These are phyloP conservation scores for Gallinago undulata DNA, from an alignment of 2,113 vertebrate species.

Conservation along the genomic window DNA sequence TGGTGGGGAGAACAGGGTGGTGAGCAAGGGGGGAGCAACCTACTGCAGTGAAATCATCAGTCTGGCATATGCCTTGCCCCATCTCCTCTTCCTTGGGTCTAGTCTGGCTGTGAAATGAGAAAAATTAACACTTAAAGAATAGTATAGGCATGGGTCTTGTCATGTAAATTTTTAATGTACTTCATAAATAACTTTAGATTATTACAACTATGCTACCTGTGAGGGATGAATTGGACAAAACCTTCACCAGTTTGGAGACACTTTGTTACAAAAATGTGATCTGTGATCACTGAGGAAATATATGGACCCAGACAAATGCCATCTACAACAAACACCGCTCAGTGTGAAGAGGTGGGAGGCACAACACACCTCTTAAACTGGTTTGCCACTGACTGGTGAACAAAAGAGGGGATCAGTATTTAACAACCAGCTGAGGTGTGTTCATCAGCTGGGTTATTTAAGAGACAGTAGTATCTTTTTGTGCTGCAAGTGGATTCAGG, in stretches of 20 bases:
- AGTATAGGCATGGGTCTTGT: background rate
- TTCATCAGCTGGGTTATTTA: background rate
- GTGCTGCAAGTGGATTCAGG: background rate
- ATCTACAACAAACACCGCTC: background rate
- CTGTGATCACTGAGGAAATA: background rate
- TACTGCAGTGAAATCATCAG: background rate
- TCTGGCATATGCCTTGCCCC: background rate
- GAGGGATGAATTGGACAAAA: background rate
- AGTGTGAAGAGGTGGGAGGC: background rate
- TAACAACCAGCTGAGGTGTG: background rate
- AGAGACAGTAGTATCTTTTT: background rate
- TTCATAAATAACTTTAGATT: background rate
- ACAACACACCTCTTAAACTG: background rate
- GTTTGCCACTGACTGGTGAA: background rate
- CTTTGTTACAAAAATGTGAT: background rate
- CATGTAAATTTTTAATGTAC: background rate
- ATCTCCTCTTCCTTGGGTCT: background rate
- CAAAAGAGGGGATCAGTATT: accelerated
- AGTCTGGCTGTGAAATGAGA: background rate
- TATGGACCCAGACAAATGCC: background rate
- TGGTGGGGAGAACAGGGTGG: background rate
- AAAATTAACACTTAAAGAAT: background rate
- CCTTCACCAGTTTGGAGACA: background rate
- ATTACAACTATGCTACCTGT: background rate
- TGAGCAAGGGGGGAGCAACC: background rate